phyloP scores from a whole-genome alignment of 2,113 vertebrate species.

The Amphiprion ocellaris region DNA sequence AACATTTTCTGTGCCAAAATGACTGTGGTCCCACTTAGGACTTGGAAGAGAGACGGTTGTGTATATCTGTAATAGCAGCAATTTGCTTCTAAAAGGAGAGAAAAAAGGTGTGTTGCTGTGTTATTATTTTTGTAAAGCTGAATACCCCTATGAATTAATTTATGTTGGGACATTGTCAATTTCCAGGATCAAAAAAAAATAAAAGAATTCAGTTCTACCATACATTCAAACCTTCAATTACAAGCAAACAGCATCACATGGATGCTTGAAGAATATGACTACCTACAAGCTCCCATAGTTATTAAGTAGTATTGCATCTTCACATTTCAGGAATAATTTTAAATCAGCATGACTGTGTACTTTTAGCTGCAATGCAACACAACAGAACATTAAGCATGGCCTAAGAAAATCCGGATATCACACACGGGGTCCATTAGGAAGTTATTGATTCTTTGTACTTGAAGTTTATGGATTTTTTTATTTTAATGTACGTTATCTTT shows the following conservation, averaged over 20 bases:
- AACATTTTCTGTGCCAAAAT: constrained; percentile 59
- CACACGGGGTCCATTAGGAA: not conserved
- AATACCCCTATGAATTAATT: constrained; percentile 36
- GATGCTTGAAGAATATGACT: not conserved
- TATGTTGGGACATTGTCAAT: constrained; percentile 12
- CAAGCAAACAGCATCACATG: not conserved
- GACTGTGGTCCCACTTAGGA: constrained; percentile 40
- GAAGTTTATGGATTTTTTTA: not conserved
- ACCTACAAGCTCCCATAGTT: not conserved
- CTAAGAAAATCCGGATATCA: not conserved
- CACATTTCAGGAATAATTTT: not conserved
- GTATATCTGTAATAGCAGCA: constrained; percentile 38
- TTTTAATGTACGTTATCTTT: not conserved
- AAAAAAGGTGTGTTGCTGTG: constrained; percentile 3
- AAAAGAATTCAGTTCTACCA: not conserved
- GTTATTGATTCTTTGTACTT: not conserved
- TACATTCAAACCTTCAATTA: constrained; percentile 12
- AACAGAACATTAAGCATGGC: not conserved
- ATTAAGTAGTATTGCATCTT: not conserved
- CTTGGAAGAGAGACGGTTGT: constrained; percentile 36
- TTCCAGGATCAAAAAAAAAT: not conserved
- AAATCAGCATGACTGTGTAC: not conserved
- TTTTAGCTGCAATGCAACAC: not conserved
- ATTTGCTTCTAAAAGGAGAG: constrained; percentile 41
- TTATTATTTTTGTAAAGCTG: constrained; percentile 34